phyloP scores from a whole-genome alignment of 2,888 invertebrate species.

The Hemistola chrysoprasaria region DNA sequence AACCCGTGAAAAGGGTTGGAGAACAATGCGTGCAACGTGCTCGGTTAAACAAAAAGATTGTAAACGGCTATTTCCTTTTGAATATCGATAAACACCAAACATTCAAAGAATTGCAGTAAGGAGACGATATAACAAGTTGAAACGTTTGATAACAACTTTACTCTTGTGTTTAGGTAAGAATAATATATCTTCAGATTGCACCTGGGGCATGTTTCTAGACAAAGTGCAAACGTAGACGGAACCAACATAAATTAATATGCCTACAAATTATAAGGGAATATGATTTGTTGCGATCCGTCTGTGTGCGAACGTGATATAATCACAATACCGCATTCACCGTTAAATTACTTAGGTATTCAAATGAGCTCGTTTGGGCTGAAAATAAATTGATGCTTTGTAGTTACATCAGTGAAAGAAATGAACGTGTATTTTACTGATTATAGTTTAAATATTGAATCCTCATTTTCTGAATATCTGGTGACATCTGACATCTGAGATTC shows the following conservation, averaged over 20 bases:
- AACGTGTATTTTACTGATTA: conserved; percentile 17
- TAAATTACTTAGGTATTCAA: conserved; percentile 40
- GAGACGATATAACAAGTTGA: too few species aligned
- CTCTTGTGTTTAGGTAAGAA: too few species aligned
- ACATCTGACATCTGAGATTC: conserved; percentile 11
- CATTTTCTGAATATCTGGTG: too few species aligned
- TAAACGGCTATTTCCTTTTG: conserved; percentile 35
- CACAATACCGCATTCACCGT: conserved; percentile 29
- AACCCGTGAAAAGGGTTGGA: conserved; percentile 66
- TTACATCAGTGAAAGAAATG: conserved; percentile 19
- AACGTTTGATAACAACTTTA: too few species aligned
- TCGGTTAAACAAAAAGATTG: conserved; percentile 48
- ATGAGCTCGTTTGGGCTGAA: conserved; percentile 33
- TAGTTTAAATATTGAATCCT: too few species aligned
- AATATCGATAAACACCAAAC: conserved; percentile 26
- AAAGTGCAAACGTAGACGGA: conserved; percentile 8
- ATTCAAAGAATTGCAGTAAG: neutral
- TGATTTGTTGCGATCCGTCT: conserved; percentile 20
- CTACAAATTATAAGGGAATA: conserved; percentile 12
- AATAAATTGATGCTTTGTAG: conserved; percentile 37
- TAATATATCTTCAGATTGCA: too few species aligned
- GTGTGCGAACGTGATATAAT: conserved; percentile 15
- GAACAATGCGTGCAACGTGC: conserved; percentile 54
- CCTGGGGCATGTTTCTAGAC: too few species aligned
- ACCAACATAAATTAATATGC: conserved; percentile 17